These are phyloP conservation scores for Phragmatobia fuliginosa DNA, from an alignment of 2,888 invertebrate species.

Conservation along the genomic window DNA sequence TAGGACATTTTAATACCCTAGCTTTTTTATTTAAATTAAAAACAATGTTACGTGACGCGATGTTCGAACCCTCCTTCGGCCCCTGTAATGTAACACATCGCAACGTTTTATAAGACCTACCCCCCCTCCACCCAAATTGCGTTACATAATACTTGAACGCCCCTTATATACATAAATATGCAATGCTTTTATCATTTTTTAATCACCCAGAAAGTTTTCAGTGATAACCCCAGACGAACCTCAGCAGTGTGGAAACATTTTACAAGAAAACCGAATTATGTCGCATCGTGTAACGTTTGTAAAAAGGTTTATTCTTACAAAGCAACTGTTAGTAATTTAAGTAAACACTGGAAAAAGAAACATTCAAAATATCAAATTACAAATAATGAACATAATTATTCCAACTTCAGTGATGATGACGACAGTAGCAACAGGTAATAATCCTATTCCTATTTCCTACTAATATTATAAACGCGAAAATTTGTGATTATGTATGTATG, in stretches of 20 bases:
- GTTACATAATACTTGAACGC: too few relatives aligned
- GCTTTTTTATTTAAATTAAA: too few relatives aligned
- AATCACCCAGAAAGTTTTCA: background rate
- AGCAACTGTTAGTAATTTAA: constrained; percentile 23
- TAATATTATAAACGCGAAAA: too few relatives aligned
- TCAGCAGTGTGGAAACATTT: constrained; percentile 36
- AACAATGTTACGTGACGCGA: too few relatives aligned
- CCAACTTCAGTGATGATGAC: constrained; percentile 36
- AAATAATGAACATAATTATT: background rate
- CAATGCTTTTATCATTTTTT: background rate
- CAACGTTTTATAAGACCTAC: too few relatives aligned
- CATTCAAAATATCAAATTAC: too few relatives aligned
- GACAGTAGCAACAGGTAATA: constrained; percentile 21
- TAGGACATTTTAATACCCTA: too few relatives aligned
- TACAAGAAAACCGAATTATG: background rate
- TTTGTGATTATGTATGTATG: too few relatives aligned
- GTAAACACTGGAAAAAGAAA: constrained; percentile 26
- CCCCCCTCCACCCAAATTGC: too few relatives aligned
- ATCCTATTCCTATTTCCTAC: too few relatives aligned
- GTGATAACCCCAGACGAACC: background rate
- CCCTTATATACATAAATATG: background rate
- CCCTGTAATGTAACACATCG: too few relatives aligned
- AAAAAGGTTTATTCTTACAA: constrained; percentile 29
- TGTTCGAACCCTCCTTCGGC: too few relatives aligned
- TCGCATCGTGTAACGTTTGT: constrained; percentile 44